Evolutionary conservation across 2,113 vertebrate genomes (phyloP), one percentile per base, ranked within the genome.

Genomic region (Paratilapia polleni): DNA sequence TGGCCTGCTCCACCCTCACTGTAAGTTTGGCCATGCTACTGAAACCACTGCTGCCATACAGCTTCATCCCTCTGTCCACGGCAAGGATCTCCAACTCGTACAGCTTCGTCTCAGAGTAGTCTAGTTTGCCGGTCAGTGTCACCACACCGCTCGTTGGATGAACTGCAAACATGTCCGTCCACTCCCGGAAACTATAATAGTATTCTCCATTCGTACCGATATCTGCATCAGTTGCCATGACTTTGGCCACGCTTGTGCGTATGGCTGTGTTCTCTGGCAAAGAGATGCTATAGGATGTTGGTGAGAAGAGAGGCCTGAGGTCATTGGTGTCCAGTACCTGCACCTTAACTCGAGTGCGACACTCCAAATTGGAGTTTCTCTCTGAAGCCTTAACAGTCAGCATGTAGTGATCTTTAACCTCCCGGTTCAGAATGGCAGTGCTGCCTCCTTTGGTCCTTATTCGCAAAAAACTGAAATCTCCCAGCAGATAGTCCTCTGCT

Each of bases 361-460:
- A 94, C 94, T 99, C 98, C 2, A 94, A 77, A 11, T 97, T 96
- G 2, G 96, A 97, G 78, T 87, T 95, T 91, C 96, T 97, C 84
- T 99, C 98, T 28, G 97, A 93, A 20, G 98, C 98, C 95, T 98
- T 99, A 79, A 99, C 96, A 28, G 95, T 96, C 83, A 99, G 93
- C 20, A 96, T 64, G 83, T 99, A 99, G 92, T 97, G 96, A 93
- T 99, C 98, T 95, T 96, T 97, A 41, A 99, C 98, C 91, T 99
- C 98, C 88, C 98, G 95, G 78, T 99, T 99, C 61, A 99, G 97
- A 91, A 98, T 98, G 92, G 97, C 97, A 64, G 97, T 98, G 91
- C 98, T 99, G 90, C 98, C 98, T 94, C 98, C 98, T 97, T 99
- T 99, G 96, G 98, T 99, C 96, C 98, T 95, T 97, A 99, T 97